Evolutionary conservation across 1,140 invertebrate genomes (phyloP).

Genomic region (Lucilia cuprina): DNA sequence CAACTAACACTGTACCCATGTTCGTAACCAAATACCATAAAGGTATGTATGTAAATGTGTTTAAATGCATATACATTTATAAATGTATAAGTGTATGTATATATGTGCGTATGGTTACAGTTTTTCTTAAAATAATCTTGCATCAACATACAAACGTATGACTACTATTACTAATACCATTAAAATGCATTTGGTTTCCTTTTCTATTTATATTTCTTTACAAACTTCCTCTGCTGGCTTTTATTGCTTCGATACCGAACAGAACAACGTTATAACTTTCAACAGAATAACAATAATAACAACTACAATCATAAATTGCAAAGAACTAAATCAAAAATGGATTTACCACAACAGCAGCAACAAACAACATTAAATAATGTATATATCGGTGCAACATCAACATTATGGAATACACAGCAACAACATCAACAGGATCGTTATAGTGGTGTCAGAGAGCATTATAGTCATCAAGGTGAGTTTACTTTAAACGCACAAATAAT

Average conservation of each 20-base stretch:
- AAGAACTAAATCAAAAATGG: constrained; percentile 48
- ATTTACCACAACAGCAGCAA: constrained; percentile 39
- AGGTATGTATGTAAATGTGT: constrained; percentile 44
- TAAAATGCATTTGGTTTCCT: constrained; percentile 8
- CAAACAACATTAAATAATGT: constrained; percentile 51
- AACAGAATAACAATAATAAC: constrained; percentile 31
- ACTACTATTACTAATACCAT: not conserved
- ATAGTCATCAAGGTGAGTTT: constrained; percentile 26
- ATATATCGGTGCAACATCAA: constrained; percentile 52
- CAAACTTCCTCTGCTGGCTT: not conserved
- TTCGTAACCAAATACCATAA: constrained; percentile 51
- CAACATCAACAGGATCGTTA: constrained; percentile 17
- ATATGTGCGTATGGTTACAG: not conserved
- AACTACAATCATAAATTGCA: constrained; percentile 50
- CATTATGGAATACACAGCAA: constrained; percentile 55
- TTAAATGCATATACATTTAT: not conserved
- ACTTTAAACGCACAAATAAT: not conserved
- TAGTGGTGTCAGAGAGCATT: constrained; percentile 35
- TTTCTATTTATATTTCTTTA: not conserved
- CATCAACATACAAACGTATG: not conserved
- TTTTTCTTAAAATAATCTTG: not conserved
- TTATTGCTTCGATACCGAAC: not conserved
- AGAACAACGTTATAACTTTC: constrained; percentile 55
- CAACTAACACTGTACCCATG: constrained; percentile 57
- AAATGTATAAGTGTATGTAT: not conserved